Percentiles rank a stretch among this genome's conserved stretches.
These are phyloP conservation scores for Hecatera dysodea DNA, from an alignment of 2,888 invertebrate species.

Conservation along the genomic window DNA sequence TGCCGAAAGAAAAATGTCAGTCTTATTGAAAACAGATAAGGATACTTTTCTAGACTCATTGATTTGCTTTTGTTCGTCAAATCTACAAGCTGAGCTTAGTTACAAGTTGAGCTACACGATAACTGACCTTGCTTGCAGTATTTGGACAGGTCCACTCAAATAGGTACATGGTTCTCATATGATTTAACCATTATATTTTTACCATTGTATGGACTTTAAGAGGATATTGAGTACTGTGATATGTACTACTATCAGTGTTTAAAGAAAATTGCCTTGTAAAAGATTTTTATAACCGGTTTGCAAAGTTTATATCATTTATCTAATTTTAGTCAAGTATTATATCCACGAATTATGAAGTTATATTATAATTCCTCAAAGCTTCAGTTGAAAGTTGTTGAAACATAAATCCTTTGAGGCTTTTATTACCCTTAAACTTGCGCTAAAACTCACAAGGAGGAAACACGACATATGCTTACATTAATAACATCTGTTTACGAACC, in stretches of 20 bases:
- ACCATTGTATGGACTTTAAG: too few relatives aligned
- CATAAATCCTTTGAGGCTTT: slow-evolving; percentile 33
- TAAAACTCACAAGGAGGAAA: slow-evolving; percentile 32
- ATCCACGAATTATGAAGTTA: neutral
- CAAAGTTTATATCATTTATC: neutral
- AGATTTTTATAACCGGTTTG: too few relatives aligned
- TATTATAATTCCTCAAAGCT: slow-evolving; percentile 11
- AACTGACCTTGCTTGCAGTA: too few relatives aligned
- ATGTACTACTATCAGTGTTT: too few relatives aligned
- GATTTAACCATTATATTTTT: too few relatives aligned
- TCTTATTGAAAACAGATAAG: slow-evolving; percentile 42
- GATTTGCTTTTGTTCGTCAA: too few relatives aligned
- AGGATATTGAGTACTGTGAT: too few relatives aligned
- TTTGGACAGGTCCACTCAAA: too few relatives aligned
- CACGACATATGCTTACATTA: slow-evolving; percentile 32
- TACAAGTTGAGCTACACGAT: too few relatives aligned
- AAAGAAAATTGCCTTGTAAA: too few relatives aligned
- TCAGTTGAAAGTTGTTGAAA: slow-evolving; percentile 22
- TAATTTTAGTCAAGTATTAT: neutral
- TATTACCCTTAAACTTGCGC: slow-evolving; percentile 37
- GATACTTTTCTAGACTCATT: slow-evolving; percentile 10
- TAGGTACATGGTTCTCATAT: too few relatives aligned
- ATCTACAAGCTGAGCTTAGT: too few relatives aligned
- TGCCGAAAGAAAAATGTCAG: slow-evolving; percentile 27
- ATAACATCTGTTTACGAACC: slow-evolving; percentile 50